Evolutionary conservation across 2,797 vertebrate species (phyloP), one percentile per base, ranked within the genome.

Genomic region (Microctenopoma lineatum): DNA sequence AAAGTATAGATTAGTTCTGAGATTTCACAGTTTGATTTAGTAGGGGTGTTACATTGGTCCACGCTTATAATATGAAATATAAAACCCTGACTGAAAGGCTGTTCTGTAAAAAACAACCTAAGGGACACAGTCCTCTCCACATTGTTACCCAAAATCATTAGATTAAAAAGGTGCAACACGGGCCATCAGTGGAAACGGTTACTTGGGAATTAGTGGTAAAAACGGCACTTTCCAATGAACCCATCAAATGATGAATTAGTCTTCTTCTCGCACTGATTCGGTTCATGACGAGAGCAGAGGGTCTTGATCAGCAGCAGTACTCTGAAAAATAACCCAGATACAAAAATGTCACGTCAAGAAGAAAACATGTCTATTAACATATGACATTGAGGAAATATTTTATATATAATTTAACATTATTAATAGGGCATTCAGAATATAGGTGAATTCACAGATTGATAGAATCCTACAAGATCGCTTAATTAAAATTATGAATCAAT

Each of bases 281-380:
- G 46, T 47, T 74, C 93, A 94, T 0, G 93, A 93, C 0, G 78
- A 51, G 13, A 95, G 80, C 55, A 95, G 87, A 1, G 94, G 92
- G 77, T 94, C 62, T 4, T 87, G 90, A 50, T 95, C 94, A 1
- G 85, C 90, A 65, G 66, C 3, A 14, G 92, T 63, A 74, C 91
- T 87, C 93, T 94, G 89, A 29, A 76, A 75, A 60, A 75, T 0
- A 73, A 63, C 38, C 2, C 36, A 57, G 4, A 68, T 5, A 62
- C 11, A 16, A 15, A n/a, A n/a, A 45, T 2, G 41, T 42, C 5
- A 36, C 21, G 21, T 21, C 21, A 21, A 21, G 21, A 1, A 27
- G 2, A 25, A 61, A 50, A 26, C 3, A 25, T 4, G 11, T 36
- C 38, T 11, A 4, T 11, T 45, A n/a, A n/a, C 15, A 21, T 21